Percentiles rank a stretch among this genome's conserved stretches.
Conservation (phyloP, 2,113 vertebrate genomes). For the Clarias batrachus region DNA sequence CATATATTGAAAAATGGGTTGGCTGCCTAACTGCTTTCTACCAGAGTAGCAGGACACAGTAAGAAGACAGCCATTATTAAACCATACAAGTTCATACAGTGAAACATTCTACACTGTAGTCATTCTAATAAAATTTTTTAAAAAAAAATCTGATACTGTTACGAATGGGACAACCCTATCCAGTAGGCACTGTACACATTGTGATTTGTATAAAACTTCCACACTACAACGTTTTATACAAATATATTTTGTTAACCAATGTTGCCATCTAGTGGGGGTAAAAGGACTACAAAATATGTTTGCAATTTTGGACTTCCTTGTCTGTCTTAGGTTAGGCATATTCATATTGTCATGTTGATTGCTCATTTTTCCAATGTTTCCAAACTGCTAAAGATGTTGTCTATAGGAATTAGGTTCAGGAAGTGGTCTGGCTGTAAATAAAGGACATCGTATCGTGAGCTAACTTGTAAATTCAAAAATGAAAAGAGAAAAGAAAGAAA, state of each 20-base stretch:
- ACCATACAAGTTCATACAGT: neutral
- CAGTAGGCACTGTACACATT: neutral
- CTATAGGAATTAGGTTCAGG: neutral
- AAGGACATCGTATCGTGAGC: neutral
- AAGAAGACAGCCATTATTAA: neutral
- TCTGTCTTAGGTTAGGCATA: neutral
- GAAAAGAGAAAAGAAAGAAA: no score
- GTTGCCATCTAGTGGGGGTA: conserved; percentile 31
- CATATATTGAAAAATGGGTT: neutral
- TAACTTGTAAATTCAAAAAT: neutral
- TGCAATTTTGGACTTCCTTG: neutral
- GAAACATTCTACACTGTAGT: neutral
- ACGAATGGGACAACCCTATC: neutral
- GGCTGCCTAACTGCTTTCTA: neutral
- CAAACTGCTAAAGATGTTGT: neutral
- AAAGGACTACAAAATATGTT: neutral
- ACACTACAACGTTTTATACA: no score
- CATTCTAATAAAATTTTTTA: no score
- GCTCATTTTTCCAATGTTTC: neutral
- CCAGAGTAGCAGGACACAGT: neutral
- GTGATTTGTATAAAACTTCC: no score
- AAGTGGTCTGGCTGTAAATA: neutral
- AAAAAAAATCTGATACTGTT: neutral
- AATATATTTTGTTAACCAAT: no score
- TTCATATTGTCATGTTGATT: neutral